Evolutionary conservation across 2,113 vertebrate genomes (phyloP).

Genomic region (Indri indri): DNA sequence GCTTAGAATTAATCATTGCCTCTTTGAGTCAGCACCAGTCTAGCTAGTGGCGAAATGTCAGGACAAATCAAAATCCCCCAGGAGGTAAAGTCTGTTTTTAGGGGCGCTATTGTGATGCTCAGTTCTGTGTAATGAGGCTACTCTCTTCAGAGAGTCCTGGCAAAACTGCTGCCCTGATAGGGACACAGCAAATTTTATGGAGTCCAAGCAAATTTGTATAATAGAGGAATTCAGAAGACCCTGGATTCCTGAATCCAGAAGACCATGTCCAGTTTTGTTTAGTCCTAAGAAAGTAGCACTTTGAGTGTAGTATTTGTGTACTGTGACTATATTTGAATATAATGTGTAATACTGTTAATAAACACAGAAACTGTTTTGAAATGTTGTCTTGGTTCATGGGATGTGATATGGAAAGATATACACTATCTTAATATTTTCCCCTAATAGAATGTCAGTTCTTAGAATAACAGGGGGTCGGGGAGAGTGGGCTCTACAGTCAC

Average conservation of each 20-base stretch:
- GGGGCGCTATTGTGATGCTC: rapidly evolving
- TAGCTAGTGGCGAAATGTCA: background rate
- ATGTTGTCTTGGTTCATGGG: background rate
- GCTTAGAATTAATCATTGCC: background rate
- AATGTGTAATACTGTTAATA: background rate
- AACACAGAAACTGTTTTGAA: background rate
- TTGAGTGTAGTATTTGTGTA: background rate
- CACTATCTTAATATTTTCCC: background rate
- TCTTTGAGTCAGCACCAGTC: background rate
- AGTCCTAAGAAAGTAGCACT: background rate
- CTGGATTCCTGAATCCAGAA: background rate
- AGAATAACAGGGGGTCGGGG: rapidly evolving
- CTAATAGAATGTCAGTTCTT: background rate
- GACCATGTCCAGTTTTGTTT: background rate
- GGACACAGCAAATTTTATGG: background rate
- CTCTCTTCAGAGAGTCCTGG: background rate
- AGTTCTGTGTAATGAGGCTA: background rate
- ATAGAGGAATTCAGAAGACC: background rate
- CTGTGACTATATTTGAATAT: background rate
- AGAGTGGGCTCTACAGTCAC: background rate
- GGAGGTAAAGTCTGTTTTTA: background rate
- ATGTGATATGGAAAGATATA: background rate
- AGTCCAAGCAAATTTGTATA: background rate
- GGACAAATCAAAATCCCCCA: background rate
- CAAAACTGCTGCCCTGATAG: background rate